Evolutionary conservation across 2,888 invertebrate genomes (phyloP).

Genomic region (Cataglyphis cursor): DNA sequence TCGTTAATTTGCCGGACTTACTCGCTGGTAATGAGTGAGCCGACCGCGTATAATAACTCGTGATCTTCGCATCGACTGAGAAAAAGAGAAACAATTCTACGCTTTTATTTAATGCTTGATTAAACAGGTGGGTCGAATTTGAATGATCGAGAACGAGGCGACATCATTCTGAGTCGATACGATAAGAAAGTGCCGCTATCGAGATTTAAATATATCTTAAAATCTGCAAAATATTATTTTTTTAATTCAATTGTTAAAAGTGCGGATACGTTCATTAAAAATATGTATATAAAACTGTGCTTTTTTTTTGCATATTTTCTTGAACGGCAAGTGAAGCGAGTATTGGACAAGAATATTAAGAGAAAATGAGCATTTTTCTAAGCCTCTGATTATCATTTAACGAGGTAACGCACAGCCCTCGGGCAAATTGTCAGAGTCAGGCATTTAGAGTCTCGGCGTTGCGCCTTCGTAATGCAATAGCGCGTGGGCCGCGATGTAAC

Average conservation of each 20-base stretch:
- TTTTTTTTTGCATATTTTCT: background rate
- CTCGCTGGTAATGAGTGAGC: conserved; percentile 66
- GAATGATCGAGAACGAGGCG: background rate
- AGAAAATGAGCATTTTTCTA: conserved; percentile 79
- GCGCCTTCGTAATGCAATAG: conserved; percentile 68
- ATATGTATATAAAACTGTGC: background rate
- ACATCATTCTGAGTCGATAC: background rate
- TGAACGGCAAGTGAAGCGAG: background rate
- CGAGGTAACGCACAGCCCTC: conserved; percentile 81
- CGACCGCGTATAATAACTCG: conserved; percentile 59
- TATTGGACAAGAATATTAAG: background rate
- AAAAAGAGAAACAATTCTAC: conserved; percentile 35
- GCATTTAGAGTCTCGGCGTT: conserved; percentile 63
- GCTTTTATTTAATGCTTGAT: conserved; percentile 14
- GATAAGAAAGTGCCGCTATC: background rate
- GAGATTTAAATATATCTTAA: background rate
- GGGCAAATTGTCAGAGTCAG: conserved; percentile 80
- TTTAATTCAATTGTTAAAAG: background rate
- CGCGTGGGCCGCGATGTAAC: conserved; percentile 78
- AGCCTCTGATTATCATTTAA: conserved; percentile 85
- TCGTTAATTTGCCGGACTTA: conserved; percentile 74
- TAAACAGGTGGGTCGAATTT: conserved; percentile 21
- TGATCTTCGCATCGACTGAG: conserved; percentile 46
- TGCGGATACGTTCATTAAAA: background rate
- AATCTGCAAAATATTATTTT: background rate